Base-by-base conservation (phyloP, 2,797 vertebrate species). In the Xenopus petersii region DNA sequence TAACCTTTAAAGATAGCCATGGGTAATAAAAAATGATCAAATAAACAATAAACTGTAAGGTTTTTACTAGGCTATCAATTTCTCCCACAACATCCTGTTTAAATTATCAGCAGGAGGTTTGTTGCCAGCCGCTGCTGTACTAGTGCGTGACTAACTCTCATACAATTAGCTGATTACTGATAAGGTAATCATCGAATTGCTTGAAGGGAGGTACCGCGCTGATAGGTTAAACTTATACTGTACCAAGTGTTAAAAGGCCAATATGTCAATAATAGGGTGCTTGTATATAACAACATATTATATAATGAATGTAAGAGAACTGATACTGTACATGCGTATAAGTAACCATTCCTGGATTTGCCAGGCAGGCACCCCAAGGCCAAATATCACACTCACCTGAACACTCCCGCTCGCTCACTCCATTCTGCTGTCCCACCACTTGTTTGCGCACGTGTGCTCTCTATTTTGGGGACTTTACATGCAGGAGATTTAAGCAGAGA, bases 21-120 rank as follows among this genome's bases (percentile, higher is more conserved):
- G 5, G 8, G 5, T 9, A 42, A 6, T 42, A 82, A 82, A 21
- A 89, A 87, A 80, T 78, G 79, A 86, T 75, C 77, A 73, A 79
- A 71, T 75, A 78, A 80, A 69, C 54, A 30, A 4, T 30, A 30
- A 30, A 21, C 21, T 81, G 76, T 77, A 73, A 33, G 63, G 36
- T 42, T 68, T 59, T 80, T 51, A 5, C 36, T 79, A 81, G 84
- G 82, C 83, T 86, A 87, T 73, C 8, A 1, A 4, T 74, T 74
- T 36, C 71, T 80, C 81, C 82, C 83, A 86, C 85, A 83, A 89
- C 85, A 89, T 90, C 86, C 85, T 90, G 87, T 88, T 62, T 51
- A 64, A 71, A 67, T 77, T 75, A 84, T 84, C 76, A 79, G 79
- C 55, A 16, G 60, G 80, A 77, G 79, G 74, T 79, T 81, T 55